phyloP scores from a whole-genome alignment of 1,140 invertebrate genomes.

The Leguminivora glycinivorella region DNA sequence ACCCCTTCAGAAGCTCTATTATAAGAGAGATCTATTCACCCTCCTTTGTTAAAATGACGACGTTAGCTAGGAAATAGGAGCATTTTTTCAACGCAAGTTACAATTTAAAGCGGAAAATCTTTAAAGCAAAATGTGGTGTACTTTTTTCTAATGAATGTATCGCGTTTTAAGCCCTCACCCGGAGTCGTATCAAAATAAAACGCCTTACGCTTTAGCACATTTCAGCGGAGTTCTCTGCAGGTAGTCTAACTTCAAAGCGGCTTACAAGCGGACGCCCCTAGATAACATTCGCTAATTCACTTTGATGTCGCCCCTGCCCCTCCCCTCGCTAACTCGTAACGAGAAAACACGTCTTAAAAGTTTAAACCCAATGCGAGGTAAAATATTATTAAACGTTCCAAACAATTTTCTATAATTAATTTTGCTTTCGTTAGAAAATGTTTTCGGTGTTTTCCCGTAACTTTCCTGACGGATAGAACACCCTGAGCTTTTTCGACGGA shows the following conservation, averaged over 20 bases:
- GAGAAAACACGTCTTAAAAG: constrained; percentile 69
- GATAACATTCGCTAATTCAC: constrained; percentile 74
- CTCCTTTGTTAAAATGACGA: constrained; percentile 36
- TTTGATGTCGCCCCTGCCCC: constrained; percentile 60
- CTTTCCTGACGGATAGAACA: constrained; percentile 34
- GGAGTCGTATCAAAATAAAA: constrained; percentile 55
- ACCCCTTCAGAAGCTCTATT: constrained; percentile 44
- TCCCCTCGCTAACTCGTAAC: constrained; percentile 52
- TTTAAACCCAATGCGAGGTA: constrained; percentile 59
- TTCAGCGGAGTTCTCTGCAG: constrained; percentile 55
- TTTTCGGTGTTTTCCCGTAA: constrained; percentile 44
- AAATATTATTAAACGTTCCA: constrained; percentile 61
- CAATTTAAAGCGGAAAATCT: constrained; percentile 18
- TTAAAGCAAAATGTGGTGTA: constrained; percentile 17
- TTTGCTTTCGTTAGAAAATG: constrained; percentile 50
- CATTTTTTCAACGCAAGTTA: background rate
- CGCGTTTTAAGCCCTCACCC: constrained; percentile 26
- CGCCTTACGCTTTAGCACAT: constrained; percentile 53
- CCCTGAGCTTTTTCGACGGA: background rate
- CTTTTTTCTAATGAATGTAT: constrained; percentile 23
- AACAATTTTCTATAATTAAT: constrained; percentile 54
- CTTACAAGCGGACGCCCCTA: constrained; percentile 70
- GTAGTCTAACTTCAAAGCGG: constrained; percentile 69
- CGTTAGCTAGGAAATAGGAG: constrained; percentile 31
- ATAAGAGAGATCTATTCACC: constrained; percentile 41